Base-by-base conservation (phyloP, 2,113 vertebrate genomes). In the Bos taurus region DNA sequence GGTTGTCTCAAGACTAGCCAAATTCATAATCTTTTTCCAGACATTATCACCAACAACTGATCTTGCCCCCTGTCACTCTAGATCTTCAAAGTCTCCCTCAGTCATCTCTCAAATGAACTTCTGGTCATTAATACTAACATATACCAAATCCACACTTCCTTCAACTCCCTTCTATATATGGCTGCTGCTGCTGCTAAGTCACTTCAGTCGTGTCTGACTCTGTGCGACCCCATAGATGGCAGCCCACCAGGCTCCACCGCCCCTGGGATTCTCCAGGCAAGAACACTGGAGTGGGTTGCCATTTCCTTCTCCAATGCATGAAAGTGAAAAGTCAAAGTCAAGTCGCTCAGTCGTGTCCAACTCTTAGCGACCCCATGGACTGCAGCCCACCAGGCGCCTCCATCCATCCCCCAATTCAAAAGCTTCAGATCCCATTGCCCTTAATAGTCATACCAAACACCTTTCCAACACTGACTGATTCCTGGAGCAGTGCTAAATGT, bases 41-140 rank as follows among this genome's bases (percentile, higher is more conserved):
- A 25, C 30, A 40, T 87, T 82, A 46, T 84, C 83, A 91, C 30
- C 56, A 94, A 13, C 54, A 95, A 74, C 26, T 78, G 59, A 59
- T 52, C 46, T 56, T 77, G 6, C 16, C 88, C 23, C 74, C 48
- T n/a, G 6, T 36, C 43, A 36, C 21, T 81, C 88, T 67, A 23
- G 10, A 62, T 74, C 83, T 84, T 88, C 26, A 46, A 36, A 57
- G n/a, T 64, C 28, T 64, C 33, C 62, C 50, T 26, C 15, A 57
- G 16, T 88, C 50, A 46, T 40, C 80, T 90, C 54, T 81, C 80
- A 80, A 62, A 85, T 52, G 16, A 71, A 52, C 15, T 48, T 54
- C 50, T 48, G n/a, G 21, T 43, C 17, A 2, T 77, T 82, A 62
- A 13, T 43, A 43, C 40, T 85, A 90, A 80, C 4, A 57, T 33